phyloP scores from a whole-genome alignment of 2,113 vertebrate genomes.

The Gymnogyps californianus region DNA sequence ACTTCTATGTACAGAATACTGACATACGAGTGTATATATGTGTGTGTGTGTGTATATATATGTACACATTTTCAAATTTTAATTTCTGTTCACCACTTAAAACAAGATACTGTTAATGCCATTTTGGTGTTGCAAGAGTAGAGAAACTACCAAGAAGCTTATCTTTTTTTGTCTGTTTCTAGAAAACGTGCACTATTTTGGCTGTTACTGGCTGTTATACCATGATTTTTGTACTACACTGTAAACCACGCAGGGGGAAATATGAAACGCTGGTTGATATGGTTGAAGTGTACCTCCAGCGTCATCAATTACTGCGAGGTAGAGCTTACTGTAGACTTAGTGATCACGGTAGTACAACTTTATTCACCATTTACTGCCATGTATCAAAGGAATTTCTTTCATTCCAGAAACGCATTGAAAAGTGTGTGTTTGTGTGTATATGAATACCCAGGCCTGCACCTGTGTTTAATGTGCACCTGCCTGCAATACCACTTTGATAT shows the following conservation, averaged over 20 bases:
- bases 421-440: neutral
- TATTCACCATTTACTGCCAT: neutral
- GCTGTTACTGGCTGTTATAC: neutral
- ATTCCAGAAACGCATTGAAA: neutral
- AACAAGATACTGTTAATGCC: slow-evolving; percentile 47
- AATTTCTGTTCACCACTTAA: slow-evolving; percentile 1
- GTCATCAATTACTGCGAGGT: neutral
- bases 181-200: neutral
- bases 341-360: neutral
- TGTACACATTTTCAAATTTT: neutral
- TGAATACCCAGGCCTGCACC: neutral
- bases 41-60: neutral
- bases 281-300: neutral
- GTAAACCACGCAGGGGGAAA: neutral
- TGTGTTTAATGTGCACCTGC: neutral
- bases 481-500: neutral
- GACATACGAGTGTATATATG: neutral
- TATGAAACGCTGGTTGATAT: neutral
- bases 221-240: neutral
- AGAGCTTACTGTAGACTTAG: neutral
- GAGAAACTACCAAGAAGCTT: neutral
- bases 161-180: slow-evolving; percentile 8
- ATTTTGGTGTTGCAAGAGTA: slow-evolving; percentile 12
- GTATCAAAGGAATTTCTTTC: neutral
- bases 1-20: neutral